A percentile compares a stretch with the other conserved stretches of the same genome.
Conservation (phyloP, 2,888 invertebrate species). For the Drosophila paramelanica region DNA sequence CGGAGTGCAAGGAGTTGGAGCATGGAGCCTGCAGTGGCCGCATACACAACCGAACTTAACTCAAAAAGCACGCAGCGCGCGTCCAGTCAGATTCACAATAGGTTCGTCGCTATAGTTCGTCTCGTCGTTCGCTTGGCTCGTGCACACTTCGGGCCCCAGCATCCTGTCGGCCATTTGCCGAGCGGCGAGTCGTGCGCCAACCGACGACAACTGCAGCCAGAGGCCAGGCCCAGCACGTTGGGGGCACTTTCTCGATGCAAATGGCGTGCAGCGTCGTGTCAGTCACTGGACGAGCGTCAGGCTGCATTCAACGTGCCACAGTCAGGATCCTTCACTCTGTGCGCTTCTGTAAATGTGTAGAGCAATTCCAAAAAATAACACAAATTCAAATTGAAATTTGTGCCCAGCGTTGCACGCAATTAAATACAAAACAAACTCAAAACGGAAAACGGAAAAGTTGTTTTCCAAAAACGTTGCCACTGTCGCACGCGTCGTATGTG, state of each 20-base stretch:
- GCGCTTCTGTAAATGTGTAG: conserved; percentile 4
- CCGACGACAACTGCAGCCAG: conserved; percentile 40
- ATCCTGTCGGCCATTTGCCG: conserved; percentile 48
- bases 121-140: not conserved
- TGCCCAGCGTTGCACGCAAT: conserved; percentile 28
- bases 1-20: not conserved
- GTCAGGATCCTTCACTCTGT: conserved; percentile 8
- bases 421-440: conserved; percentile 24
- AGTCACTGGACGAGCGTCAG: conserved; percentile 75
- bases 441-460: not conserved
- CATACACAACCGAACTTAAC: conserved; percentile 16
- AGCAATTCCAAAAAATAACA: conserved; percentile 9
- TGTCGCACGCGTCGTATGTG: conserved; percentile 41
- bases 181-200: conserved; percentile 21
- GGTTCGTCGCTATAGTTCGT: conserved; percentile 18
- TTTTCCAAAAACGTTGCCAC: too few species aligned
- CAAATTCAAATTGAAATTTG: not conserved
- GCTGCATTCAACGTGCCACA: conserved; percentile 70
- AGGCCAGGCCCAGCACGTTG: conserved; percentile 1
- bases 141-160: conserved; percentile 19
- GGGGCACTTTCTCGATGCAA: conserved; percentile 55
- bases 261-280: conserved; percentile 61
- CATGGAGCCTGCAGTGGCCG: conserved; percentile 7
- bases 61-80: conserved; percentile 53
- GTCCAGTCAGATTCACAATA: conserved; percentile 22